Percentiles rank a stretch among this genome's conserved stretches.
Evolutionary conservation across 2,888 invertebrate genomes (phyloP).

Genomic region (Uropetala carovei): DNA sequence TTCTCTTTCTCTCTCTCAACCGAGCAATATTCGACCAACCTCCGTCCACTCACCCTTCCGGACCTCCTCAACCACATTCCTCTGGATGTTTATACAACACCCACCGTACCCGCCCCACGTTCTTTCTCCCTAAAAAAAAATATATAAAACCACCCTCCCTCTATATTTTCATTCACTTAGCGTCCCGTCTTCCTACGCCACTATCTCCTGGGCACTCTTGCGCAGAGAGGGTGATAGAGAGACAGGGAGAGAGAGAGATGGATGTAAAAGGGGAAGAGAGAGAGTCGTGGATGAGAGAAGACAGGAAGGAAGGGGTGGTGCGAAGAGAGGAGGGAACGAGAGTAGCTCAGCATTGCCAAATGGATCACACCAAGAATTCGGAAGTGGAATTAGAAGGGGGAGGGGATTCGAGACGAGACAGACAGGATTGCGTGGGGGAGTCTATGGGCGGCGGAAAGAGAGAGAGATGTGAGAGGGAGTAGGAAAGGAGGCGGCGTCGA

Average conservation of each 20-base stretch:
- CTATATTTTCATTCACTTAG: no score
- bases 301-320: no score
- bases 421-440: neutral
- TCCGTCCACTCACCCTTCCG: neutral
- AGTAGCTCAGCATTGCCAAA: neutral
- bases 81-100: neutral
- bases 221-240: no score
- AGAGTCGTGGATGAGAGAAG: no score
- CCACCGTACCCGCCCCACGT: neutral
- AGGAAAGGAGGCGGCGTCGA: neutral
- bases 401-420: neutral
- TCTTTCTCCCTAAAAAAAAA: neutral
- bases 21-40: neutral
- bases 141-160: no score
- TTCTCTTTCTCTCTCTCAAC: neutral
- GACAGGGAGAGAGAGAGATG: no score
- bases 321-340: no score
- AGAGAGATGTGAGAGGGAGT: neutral
- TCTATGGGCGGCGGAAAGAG: neutral
- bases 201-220: no score
- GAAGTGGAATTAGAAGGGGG: slow-evolving; percentile 27
- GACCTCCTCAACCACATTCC: neutral
- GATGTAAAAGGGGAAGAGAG: no score
- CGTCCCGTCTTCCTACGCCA: no score
- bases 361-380: slow-evolving; percentile 53